Percentiles rank a stretch among this genome's conserved stretches.
Evolutionary conservation across 2,113 vertebrate genomes (phyloP).

Genomic region (Entomyzon cyanotis): DNA sequence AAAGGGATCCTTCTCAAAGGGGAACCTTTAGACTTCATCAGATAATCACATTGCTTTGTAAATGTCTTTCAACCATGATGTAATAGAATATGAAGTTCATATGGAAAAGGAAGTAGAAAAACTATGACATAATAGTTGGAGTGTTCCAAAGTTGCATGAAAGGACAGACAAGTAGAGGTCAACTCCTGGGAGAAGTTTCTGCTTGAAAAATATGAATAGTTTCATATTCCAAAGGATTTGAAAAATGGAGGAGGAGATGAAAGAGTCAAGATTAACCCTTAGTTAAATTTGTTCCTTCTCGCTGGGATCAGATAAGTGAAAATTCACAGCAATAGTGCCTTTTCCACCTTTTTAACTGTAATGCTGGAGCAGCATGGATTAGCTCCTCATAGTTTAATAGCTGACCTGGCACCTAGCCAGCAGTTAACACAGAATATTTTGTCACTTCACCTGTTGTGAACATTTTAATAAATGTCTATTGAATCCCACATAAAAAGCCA

Average conservation of each 20-base stretch:
- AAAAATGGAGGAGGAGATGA: background rate
- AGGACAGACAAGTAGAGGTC: background rate
- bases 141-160: background rate
- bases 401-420: background rate
- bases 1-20: background rate
- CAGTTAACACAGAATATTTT: background rate
- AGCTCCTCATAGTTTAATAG: background rate
- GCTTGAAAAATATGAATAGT: background rate
- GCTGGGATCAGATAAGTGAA: background rate
- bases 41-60: background rate
- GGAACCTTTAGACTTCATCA: background rate
- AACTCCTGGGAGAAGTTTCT: background rate
- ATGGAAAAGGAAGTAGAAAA: background rate
- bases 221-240: background rate
- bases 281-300: background rate
- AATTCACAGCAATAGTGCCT: background rate
- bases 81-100: background rate
- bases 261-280: background rate
- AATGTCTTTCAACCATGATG: background rate
- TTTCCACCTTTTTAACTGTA: background rate
- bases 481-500: background rate
- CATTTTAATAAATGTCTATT: background rate
- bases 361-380: background rate
- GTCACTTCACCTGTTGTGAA: background rate
- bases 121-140: background rate